A percentile compares a stretch with the other conserved stretches of the same genome.
phyloP scores from a whole-genome alignment of 2,888 invertebrate species.

The Ennomos erosarius region DNA sequence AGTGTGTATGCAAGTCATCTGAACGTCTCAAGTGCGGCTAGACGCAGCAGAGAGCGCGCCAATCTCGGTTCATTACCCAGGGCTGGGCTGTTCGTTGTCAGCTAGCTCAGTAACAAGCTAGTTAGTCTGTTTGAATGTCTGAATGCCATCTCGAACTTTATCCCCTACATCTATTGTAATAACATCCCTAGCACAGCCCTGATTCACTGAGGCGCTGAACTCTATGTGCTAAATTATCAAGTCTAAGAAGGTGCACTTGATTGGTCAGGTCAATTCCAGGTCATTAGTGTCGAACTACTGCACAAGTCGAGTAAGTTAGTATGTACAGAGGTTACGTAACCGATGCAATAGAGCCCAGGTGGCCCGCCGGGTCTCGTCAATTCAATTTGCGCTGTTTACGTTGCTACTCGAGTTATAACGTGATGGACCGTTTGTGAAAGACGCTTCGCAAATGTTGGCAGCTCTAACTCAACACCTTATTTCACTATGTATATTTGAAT shows the following conservation, averaged over 20 bases:
- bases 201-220: conserved; percentile 32
- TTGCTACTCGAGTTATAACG: conserved; percentile 16
- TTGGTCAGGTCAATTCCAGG: conserved; percentile 47
- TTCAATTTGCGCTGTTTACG: conserved; percentile 32
- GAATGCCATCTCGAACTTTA: conserved; percentile 43
- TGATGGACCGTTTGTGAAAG: conserved; percentile 21
- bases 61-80: conserved; percentile 54
- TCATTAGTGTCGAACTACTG: conserved; percentile 43
- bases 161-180: conserved; percentile 48
- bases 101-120: conserved; percentile 54
- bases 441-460: conserved; percentile 10
- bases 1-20: conserved; percentile 16
- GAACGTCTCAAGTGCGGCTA: conserved; percentile 34
- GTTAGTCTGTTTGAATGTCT: conserved; percentile 51
- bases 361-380: conserved; percentile 19
- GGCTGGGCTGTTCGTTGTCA: conserved; percentile 39
- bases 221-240: conserved; percentile 38
- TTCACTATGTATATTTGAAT: conserved; percentile 17
- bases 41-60: conserved; percentile 35
- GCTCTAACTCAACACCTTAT: conserved; percentile 10
- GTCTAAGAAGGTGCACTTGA: conserved; percentile 42
- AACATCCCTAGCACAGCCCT: conserved; percentile 39
- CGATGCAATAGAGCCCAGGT: conserved; percentile 24
- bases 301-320: conserved; percentile 36
- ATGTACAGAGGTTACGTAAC: conserved; percentile 10